Evolutionary conservation across 2,888 invertebrate genomes (phyloP), one percentile per base, ranked within the genome.

Genomic region (Pammene aurita): DNA sequence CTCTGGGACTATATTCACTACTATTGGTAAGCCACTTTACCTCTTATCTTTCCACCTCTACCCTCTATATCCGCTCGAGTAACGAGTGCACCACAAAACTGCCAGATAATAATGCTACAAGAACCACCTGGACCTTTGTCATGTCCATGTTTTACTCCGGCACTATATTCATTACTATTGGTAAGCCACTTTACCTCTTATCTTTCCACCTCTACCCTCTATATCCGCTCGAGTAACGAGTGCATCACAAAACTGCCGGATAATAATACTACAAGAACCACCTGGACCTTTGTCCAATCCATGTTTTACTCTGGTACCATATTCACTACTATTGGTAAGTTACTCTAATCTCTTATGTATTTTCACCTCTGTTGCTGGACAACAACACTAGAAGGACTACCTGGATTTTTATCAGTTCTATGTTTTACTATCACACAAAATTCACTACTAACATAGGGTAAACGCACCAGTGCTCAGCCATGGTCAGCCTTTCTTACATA

Each of bases 141-240:
- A 97, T 97, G 82, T 94, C 97, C 0, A 94, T 97, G 87, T 97
- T 97, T 78, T 97, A 96, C 78, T 96, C 97, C 75, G 96, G 97
- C 54, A 97, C 97, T 34, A 96, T 97, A 80, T 97, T 96, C 79
- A 97, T 97, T 11, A 97, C 97, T 11, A 97, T 97, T 81, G 97
- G 97, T 97, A 80, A 94, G 94, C n/a, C n/a, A n/a, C n/a, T n/a
- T 72, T 26, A 26, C 26, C 26, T 26, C 4, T 2, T 26, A 26
- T 26, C 26, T 26, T 26, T 26, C 26, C 26, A 26, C 2, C 26
- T 26, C 26, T 26, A 26, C 26, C 26, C 26, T 26, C 26, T n/a
- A n/a, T n/a, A n/a, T n/a, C 26, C 26, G 2, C 26, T 26, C 4
- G 26, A 2, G 26, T 72, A 87, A 89, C 38, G 88, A 93, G 18